Conservation (phyloP, 2,113 vertebrate species). For the Poeciliopsis turrubarensis region DNA sequence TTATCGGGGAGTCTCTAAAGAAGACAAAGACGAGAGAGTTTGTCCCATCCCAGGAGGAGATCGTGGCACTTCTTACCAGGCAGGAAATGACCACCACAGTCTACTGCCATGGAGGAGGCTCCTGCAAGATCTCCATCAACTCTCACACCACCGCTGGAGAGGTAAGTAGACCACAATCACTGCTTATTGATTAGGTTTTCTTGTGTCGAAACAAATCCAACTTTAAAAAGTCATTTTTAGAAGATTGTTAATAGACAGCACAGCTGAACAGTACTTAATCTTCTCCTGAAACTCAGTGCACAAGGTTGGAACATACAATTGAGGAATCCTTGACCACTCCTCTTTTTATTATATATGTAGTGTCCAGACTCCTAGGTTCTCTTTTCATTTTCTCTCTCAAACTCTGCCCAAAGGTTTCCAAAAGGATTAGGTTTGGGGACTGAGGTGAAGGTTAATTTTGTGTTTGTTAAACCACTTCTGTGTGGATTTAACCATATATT, state of each 20-base stretch:
- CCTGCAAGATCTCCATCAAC: constrained; percentile 94
- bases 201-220: not conserved
- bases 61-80: constrained; percentile 86
- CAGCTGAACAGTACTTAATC: too few relatives aligned
- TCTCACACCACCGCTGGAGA: constrained; percentile 85
- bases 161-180: constrained; percentile 29
- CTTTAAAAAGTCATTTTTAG: not conserved
- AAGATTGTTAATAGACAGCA: not conserved
- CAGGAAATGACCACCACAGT: constrained; percentile 84
- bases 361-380: too few relatives aligned
- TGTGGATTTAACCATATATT: too few relatives aligned
- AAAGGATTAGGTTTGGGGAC: too few relatives aligned
- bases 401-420: too few relatives aligned
- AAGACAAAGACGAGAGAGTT: constrained; percentile 91
- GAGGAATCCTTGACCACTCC: too few relatives aligned
- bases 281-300: too few relatives aligned
- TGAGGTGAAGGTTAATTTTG: too few relatives aligned
- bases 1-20: constrained; percentile 87
- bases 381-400: too few relatives aligned
- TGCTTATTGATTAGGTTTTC: not conserved
- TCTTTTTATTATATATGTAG: too few relatives aligned
- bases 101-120: constrained; percentile 92
- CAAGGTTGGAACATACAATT: too few relatives aligned
- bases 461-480: too few relatives aligned
- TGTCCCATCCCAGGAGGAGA: constrained; percentile 93